Percentiles rank a stretch among this genome's conserved stretches.
Conservation (phyloP, 2,797 vertebrate species). For the Leptodactylus fallax region DNA sequence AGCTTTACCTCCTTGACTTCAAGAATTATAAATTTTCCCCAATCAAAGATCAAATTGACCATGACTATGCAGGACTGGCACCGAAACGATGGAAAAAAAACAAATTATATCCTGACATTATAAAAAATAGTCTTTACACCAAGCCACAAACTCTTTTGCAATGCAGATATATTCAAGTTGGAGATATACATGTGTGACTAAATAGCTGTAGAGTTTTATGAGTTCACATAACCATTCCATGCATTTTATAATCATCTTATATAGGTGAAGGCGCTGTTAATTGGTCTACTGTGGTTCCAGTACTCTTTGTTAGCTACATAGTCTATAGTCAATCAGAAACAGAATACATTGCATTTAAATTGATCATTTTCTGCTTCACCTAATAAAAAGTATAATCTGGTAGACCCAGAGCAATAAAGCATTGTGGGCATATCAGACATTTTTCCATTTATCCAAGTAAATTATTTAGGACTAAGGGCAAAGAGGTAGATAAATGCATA, state of each 20-base stretch:
- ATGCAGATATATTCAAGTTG: conserved; percentile 62
- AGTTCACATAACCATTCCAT: conserved; percentile 34
- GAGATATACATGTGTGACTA: conserved; percentile 43
- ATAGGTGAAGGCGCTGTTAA: conserved; percentile 26
- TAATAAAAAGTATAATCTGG: conserved; percentile 50
- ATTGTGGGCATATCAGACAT: not conserved
- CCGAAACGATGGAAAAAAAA: conserved; percentile 31
- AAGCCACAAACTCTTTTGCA: conserved; percentile 43
- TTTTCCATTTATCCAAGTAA: conserved; percentile 12
- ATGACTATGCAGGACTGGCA: conserved; percentile 45
- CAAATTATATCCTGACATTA: not conserved
- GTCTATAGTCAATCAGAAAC: conserved; percentile 61
- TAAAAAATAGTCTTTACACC: conserved; percentile 37
- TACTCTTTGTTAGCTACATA: conserved; percentile 46
- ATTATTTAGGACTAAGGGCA: conserved; percentile 1
- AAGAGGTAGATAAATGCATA: conserved; percentile 17
- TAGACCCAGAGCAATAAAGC: conserved; percentile 16
- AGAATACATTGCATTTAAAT: conserved; percentile 55
- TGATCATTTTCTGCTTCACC: conserved; percentile 38
- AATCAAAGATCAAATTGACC: conserved; percentile 23
- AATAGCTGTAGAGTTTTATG: conserved; percentile 52
- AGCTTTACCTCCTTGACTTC: not conserved
- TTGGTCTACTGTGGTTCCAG: conserved; percentile 45
- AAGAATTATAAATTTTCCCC: not conserved
- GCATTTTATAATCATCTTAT: conserved; percentile 45